Evolutionary conservation across 2,888 invertebrate species (phyloP).

Genomic region (Geotrupes spiniger): DNA sequence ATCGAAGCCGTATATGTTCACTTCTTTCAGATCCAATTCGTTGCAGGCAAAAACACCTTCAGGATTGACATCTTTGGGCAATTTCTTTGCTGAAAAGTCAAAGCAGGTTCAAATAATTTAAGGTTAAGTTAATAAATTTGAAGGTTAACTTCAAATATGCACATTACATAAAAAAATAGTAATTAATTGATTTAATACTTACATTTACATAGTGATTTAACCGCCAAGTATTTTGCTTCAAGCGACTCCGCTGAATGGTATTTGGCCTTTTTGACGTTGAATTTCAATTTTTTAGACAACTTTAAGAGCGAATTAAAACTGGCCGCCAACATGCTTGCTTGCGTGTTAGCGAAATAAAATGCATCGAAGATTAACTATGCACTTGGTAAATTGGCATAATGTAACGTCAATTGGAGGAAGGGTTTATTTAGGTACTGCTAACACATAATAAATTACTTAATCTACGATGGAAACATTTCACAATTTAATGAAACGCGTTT

Average conservation of each 20-base stretch:
- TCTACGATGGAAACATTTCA: neutral
- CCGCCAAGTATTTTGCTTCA: slow-evolving; percentile 13
- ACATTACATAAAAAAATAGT: slow-evolving; percentile 3
- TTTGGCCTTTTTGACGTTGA: slow-evolving; percentile 10
- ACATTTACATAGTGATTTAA: slow-evolving; percentile 18
- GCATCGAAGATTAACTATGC: neutral
- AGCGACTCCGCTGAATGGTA: slow-evolving; percentile 9
- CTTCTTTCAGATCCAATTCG: slow-evolving; percentile 86
- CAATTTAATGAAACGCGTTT: slow-evolving; percentile 6
- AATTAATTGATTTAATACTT: slow-evolving; percentile 8
- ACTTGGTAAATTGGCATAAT: no score
- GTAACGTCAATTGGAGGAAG: no score
- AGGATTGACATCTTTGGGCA: slow-evolving; percentile 82
- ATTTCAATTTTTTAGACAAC: slow-evolving; percentile 1
- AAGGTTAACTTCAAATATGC: slow-evolving; percentile 9
- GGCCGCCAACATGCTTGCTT: slow-evolving; percentile 17
- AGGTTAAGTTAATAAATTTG: slow-evolving; percentile 7
- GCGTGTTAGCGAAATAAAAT: neutral
- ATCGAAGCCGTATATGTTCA: slow-evolving; percentile 95
- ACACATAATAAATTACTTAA: no score
- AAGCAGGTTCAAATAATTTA: neutral
- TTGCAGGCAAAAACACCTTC: slow-evolving; percentile 95
- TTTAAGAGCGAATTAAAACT: slow-evolving; percentile 6
- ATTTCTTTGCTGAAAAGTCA: slow-evolving; percentile 64
- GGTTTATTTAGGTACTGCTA: no score